Percentiles rank a stretch among this genome's conserved stretches.
Conservation (phyloP, 2,888 invertebrate species). For the Dexiosoma caninum region DNA sequence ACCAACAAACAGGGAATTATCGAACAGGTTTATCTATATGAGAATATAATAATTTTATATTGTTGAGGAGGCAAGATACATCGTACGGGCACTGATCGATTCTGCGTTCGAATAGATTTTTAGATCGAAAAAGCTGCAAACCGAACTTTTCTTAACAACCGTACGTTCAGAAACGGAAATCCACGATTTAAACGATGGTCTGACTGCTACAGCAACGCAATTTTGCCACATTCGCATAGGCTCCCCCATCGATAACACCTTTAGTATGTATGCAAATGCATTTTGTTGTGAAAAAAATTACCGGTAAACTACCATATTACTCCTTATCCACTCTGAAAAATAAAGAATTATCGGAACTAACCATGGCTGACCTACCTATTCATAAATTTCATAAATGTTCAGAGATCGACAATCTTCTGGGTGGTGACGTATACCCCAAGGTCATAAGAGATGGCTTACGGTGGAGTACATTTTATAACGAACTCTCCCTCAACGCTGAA, state of each 20-base stretch:
- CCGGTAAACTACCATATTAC: not conserved
- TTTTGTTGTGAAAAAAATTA: not conserved
- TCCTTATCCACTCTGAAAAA: not conserved
- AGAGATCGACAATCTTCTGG: not conserved
- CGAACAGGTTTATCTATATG: too few relatives aligned
- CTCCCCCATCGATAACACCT: not conserved
- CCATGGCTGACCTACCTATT: not conserved
- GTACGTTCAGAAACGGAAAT: not conserved
- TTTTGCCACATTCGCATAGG: not conserved
- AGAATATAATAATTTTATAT: too few relatives aligned
- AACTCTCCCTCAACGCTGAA: not conserved
- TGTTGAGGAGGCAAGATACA: too few relatives aligned
- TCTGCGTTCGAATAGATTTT: too few relatives aligned
- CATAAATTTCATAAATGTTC: not conserved
- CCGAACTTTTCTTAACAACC: not conserved
- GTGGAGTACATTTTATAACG: not conserved
- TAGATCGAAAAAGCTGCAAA: not conserved
- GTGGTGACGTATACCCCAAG: not conserved
- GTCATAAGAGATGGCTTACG: not conserved
- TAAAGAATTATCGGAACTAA: not conserved
- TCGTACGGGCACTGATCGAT: too few relatives aligned
- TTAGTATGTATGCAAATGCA: not conserved
- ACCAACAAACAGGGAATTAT: too few relatives aligned
- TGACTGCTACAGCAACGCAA: not conserved
- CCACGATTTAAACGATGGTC: not conserved